phyloP scores from a whole-genome alignment of 2,113 vertebrate genomes.

The Ophthalmolycus amberensis region DNA sequence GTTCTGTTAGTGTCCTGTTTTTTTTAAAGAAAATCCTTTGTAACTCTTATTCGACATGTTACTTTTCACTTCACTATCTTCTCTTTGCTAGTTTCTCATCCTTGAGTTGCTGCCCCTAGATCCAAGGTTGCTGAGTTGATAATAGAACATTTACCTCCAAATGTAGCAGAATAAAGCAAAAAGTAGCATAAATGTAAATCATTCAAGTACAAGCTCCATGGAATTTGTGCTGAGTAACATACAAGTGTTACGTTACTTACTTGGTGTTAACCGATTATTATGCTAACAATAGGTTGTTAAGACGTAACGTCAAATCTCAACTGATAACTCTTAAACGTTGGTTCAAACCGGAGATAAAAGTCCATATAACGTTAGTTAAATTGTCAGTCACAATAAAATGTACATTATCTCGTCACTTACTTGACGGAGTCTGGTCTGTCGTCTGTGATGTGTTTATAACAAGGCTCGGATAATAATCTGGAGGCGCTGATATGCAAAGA shows the following conservation, averaged over 20 bases:
- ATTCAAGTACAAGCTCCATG: background rate
- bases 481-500: background rate
- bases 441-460: conserved; percentile 79
- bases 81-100: background rate
- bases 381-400: background rate
- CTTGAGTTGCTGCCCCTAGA: background rate
- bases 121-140: background rate
- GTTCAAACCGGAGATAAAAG: background rate
- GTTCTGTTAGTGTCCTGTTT: background rate
- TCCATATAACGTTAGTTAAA: background rate
- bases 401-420: conserved; percentile 38
- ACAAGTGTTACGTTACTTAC: too few relatives aligned
- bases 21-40: background rate
- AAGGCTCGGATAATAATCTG: conserved; percentile 50
- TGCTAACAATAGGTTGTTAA: too few relatives aligned
- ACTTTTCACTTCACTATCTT: background rate
- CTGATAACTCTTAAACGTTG: too few relatives aligned
- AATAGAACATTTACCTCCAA: too few relatives aligned
- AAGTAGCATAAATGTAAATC: background rate
- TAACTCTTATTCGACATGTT: background rate
- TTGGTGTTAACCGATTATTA: too few relatives aligned
- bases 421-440: conserved; percentile 62
- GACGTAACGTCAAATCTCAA: too few relatives aligned
- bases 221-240: too few relatives aligned
- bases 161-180: background rate